Evolutionary conservation across 2,113 vertebrate species (phyloP), one percentile per base, ranked within the genome.

Genomic region (Variabilichromis moorii): DNA sequence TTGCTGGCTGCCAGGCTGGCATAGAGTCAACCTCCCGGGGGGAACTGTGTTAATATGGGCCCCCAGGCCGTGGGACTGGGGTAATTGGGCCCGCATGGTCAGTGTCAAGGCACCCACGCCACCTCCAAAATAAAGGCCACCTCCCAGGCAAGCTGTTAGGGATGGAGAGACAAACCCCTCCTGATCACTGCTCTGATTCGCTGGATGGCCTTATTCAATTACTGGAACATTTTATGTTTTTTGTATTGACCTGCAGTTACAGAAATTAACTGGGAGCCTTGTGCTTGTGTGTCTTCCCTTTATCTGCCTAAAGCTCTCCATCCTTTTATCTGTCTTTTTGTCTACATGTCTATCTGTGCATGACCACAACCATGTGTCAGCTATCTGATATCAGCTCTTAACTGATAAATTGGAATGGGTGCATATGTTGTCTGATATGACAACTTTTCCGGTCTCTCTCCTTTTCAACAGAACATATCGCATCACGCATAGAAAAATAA

Each of bases 21-120:
- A 90, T 90, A 91, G 91, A 94, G 88, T 95, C 92, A 87, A 55
- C 87, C 90, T 95, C 93, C 92, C 90, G 80, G 86, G 90, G 93
- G 92, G 88, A 85, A 89, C 89, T 86, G 86, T 95, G 92, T 94
- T 95, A 96, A 95, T 95, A 90, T 31, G 68, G 86, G 89, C 90
- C 96, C 89, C 90, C 86, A 84, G 95, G 95, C 94, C 73, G 88
- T 89, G 88, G 90, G 93, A 95, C 93, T 85, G 19, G 93, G 88
- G 93, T 96, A 96, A 96, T 96, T 97, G 95, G 95, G 95, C 96
- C 96, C 54, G 88, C 95, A 95, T 95, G 95, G 95, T 95, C 86
- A 68, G 94, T 96, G 95, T 96, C 94, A 92, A 94, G 90, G 92
- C 94, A 93, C 93, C 93, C 89, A 90, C 89, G 83, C 92, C 78